phyloP scores from a whole-genome alignment of 2,888 invertebrate species.

The Sinotaia quadrata region DNA sequence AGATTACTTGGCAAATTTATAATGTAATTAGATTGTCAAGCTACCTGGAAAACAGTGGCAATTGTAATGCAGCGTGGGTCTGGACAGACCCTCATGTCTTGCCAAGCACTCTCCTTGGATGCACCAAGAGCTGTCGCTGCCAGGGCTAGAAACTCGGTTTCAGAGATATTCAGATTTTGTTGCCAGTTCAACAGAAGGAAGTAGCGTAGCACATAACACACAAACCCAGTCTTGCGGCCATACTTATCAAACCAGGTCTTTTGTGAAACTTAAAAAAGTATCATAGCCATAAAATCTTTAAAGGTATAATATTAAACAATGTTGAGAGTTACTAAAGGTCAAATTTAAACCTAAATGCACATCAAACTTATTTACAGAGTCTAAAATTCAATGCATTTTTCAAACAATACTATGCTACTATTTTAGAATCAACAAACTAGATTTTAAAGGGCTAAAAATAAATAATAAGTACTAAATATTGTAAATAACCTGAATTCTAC shows the following conservation, averaged over 20 bases:
- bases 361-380: too few relatives aligned
- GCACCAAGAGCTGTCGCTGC: conserved; percentile 53
- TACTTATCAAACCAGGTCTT: conserved; percentile 56
- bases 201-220: conserved; percentile 62
- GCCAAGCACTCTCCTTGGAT: conserved; percentile 50
- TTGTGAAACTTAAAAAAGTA: conserved; percentile 5
- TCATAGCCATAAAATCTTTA: neutral
- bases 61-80: conserved; percentile 62
- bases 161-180: conserved; percentile 53
- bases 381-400: too few relatives aligned
- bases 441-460: too few relatives aligned
- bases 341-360: neutral
- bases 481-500: too few relatives aligned
- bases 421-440: too few relatives aligned
- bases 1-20: too few relatives aligned
- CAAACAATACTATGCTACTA: too few relatives aligned
- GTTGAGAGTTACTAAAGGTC: neutral
- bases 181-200: conserved; percentile 64
- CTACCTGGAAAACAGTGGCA: conserved; percentile 67
- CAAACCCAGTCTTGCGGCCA: conserved; percentile 64
- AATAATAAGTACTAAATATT: too few relatives aligned
- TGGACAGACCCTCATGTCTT: conserved; percentile 53
- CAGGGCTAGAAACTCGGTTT: conserved; percentile 62
- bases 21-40: too few relatives aligned
- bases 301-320: neutral